Conservation (phyloP, 1,140 invertebrate species). For the Aradophagus sp. region DNA sequence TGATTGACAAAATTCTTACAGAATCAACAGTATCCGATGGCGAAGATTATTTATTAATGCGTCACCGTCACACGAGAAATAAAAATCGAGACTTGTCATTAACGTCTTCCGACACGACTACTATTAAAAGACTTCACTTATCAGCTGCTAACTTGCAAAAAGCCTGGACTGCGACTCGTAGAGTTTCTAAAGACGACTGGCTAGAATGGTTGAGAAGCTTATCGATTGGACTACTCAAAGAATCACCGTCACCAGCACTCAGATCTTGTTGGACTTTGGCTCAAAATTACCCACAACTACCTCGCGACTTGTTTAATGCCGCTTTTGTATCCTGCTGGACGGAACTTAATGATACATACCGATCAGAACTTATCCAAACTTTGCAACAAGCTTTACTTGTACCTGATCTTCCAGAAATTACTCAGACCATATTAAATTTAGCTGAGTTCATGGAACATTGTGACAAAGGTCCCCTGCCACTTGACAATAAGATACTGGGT, state of each 20-base stretch:
- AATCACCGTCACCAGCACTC: slow-evolving; percentile 95
- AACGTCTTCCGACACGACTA: slow-evolving; percentile 80
- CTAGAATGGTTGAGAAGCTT: slow-evolving; percentile 95
- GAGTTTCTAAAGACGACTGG: slow-evolving; percentile 99
- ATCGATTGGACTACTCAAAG: slow-evolving; percentile 94
- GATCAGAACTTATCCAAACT: slow-evolving; percentile 90
- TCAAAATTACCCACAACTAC: slow-evolving; percentile 94
- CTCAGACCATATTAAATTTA: slow-evolving; percentile 97
- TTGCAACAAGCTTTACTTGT: slow-evolving; percentile 92
- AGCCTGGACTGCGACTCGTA: slow-evolving; percentile 91
- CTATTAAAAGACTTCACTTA: slow-evolving; percentile 87
- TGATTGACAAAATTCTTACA: slow-evolving; percentile 82
- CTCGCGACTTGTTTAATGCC: slow-evolving; percentile 97
- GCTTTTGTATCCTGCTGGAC: slow-evolving; percentile 99
- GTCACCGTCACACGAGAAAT: slow-evolving; percentile 75
- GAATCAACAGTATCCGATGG: slow-evolving; percentile 80
- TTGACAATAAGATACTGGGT: slow-evolving; percentile 88
- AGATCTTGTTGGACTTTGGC: slow-evolving; percentile 93
- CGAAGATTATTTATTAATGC: slow-evolving; percentile 78
- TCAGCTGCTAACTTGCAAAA: slow-evolving; percentile 88
- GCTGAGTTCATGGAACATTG: slow-evolving; percentile 99
- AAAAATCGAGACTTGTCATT: slow-evolving; percentile 79
- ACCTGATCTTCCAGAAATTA: slow-evolving; percentile 96
- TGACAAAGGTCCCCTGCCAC: slow-evolving; percentile 94
- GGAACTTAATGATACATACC: slow-evolving; percentile 87